phyloP scores from a whole-genome alignment of 2,888 invertebrate species.

The Andricus quercusramuli region DNA sequence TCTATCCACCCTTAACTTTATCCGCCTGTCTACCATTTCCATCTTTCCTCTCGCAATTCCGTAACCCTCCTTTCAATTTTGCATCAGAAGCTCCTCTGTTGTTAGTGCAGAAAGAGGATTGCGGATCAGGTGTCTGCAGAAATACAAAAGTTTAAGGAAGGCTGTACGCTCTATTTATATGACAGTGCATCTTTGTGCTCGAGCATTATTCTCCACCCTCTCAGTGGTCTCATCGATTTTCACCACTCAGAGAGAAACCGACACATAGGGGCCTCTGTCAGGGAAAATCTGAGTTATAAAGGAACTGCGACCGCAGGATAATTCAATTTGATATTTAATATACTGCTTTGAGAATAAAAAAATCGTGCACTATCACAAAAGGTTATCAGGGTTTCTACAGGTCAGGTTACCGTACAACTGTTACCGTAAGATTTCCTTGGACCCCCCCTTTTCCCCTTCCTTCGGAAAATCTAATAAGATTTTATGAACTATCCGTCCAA shows the following conservation, averaged over 20 bases:
- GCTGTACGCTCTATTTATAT: not conserved
- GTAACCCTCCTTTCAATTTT: not conserved
- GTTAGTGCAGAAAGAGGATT: not conserved
- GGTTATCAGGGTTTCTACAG: too few species aligned
- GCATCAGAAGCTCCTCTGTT: not conserved
- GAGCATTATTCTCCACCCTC: constrained; percentile 37
- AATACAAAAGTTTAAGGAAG: constrained; percentile 3
- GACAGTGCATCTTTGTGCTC: constrained; percentile 11
- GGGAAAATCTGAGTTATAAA: constrained; percentile 29
- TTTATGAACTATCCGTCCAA: too few species aligned
- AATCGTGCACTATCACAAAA: not conserved
- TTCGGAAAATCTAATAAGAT: too few species aligned
- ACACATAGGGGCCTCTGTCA: constrained; percentile 36
- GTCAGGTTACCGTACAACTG: too few species aligned
- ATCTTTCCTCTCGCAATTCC: not conserved
- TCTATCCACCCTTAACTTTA: not conserved
- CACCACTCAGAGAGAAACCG: constrained; percentile 44
- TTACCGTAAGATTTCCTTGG: too few species aligned
- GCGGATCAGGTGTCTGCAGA: not conserved
- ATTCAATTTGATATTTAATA: not conserved
- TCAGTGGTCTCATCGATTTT: constrained; percentile 56
- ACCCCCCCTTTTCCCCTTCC: too few species aligned
- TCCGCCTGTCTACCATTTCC: not conserved
- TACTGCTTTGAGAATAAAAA: not conserved
- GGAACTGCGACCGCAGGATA: constrained; percentile 1